A percentile compares a stretch with the other conserved stretches of the same genome.
Conservation (phyloP, 2,888 invertebrate species). For the Osmoderma eremita region DNA sequence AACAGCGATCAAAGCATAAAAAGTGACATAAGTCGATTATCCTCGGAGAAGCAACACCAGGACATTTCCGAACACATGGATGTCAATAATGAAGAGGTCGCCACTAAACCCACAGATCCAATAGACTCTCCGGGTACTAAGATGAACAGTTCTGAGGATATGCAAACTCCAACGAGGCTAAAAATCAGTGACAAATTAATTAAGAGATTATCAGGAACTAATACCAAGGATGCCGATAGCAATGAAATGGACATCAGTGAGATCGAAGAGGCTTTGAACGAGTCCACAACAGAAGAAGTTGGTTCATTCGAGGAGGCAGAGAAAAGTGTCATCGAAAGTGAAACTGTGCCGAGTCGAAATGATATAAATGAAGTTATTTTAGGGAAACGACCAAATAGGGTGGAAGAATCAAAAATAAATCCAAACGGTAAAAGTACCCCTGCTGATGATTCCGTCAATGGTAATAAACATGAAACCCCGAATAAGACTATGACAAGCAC, state of each 20-base stretch:
- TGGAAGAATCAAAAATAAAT: slow-evolving; percentile 52
- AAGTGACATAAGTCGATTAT: slow-evolving; percentile 53
- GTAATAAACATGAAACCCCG: not conserved
- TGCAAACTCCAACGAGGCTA: slow-evolving; percentile 33
- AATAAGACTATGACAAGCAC: not conserved
- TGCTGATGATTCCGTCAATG: not conserved
- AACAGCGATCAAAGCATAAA: slow-evolving; percentile 55
- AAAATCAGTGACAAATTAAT: slow-evolving; percentile 60
- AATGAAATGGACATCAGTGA: slow-evolving; percentile 2
- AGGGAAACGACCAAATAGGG: slow-evolving; percentile 10
- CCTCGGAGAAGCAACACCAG: slow-evolving; percentile 53
- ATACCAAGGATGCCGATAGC: slow-evolving; percentile 8
- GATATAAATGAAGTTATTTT: slow-evolving; percentile 41
- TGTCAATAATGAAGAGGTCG: slow-evolving; percentile 50
- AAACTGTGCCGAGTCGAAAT: slow-evolving; percentile 27
- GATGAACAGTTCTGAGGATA: not conserved
- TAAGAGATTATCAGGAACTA: slow-evolving; percentile 53
- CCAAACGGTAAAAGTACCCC: slow-evolving; percentile 32
- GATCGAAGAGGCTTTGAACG: slow-evolving; percentile 26
- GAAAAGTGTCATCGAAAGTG: slow-evolving; percentile 37
- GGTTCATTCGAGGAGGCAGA: slow-evolving; percentile 26
- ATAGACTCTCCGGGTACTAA: slow-evolving; percentile 6
- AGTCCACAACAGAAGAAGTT: slow-evolving; percentile 7
- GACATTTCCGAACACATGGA: slow-evolving; percentile 56
- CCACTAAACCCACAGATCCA: not conserved